Base-by-base conservation (phyloP, 2,888 invertebrate species). In the Phrixothrix hirtus region DNA sequence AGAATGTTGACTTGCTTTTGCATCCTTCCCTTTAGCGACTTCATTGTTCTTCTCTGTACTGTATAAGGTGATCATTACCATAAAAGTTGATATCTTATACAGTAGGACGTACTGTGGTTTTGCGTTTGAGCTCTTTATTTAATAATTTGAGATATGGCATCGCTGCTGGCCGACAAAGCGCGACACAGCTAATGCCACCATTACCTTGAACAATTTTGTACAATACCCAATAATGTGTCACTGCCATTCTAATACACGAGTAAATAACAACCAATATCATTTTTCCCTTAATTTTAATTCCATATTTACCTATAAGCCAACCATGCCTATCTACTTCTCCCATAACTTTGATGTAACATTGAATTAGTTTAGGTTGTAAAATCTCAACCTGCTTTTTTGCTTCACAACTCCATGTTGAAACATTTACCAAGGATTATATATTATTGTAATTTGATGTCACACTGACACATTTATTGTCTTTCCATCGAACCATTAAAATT, bases 371-470 rank as follows among this genome's bases (percentile, higher is more conserved):
- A 7, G 34, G 34, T 16, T 34, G 34, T 2, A n/a, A 2, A 15
- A 34, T 4, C 3, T 14, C 2, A 14, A n/a, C 5, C 16, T 13
- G 14, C n/a, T 7, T n/a, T 9, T 34, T 34, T n/a, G 16, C n/a
- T 9, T 34, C 10, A 4, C 16, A 16, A 12, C 16, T 10, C 14
- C 34, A 34, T 2, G 15, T 10, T 15, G 14, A 15, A 7, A 16
- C 16, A 15, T 14, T 14, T 7, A n/a, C 14, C n/a, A 34, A 1
- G 2, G 35, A 25, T 1, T 36, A 5, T 11, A 36, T 12, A 2
- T 9, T 1, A 21, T 36, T 60, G 59, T 63, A 60, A 51, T 39
- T 39, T 11, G 15, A 9, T 2, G 29, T 30, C 12, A 39, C 10
- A 4, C 13, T 39, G 12, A 30, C 39, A 9, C 29, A 29, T 15